These are phyloP conservation scores for Ophioninae sp. DNA, from an alignment of 2,888 invertebrate genomes.

Conservation along the genomic window DNA sequence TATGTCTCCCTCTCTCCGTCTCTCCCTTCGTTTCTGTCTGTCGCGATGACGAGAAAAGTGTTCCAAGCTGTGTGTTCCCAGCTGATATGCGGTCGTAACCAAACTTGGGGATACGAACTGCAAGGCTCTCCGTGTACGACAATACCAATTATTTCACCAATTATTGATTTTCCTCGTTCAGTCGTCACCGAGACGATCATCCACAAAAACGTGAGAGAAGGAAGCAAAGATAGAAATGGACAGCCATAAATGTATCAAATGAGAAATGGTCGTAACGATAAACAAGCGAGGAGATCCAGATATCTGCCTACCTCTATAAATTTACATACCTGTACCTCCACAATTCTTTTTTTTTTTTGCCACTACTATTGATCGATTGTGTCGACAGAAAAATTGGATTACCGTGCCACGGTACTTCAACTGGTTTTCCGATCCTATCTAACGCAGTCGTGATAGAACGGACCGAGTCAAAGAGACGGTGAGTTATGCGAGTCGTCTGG, in stretches of 20 bases:
- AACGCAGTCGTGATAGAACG: background rate
- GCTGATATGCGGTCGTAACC: conserved; percentile 8
- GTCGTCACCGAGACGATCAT: background rate
- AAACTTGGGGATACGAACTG: conserved; percentile 33
- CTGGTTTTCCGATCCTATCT: conserved; percentile 29
- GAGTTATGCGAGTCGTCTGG: conserved; percentile 36
- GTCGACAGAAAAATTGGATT: conserved; percentile 61
- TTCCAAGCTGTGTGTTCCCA: conserved; percentile 23
- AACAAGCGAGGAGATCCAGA: conserved; percentile 43
- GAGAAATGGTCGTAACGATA: conserved; percentile 37
- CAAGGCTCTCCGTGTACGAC: background rate
- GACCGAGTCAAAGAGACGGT: conserved; percentile 28
- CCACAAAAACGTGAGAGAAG: background rate
- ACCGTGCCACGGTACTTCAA: conserved; percentile 31
- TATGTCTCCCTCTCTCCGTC: background rate
- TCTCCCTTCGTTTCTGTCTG: background rate
- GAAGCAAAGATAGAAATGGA: background rate
- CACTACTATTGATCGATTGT: conserved; percentile 19
- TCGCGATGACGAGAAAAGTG: conserved; percentile 48
- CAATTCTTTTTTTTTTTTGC: background rate
- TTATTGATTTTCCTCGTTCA: conserved; percentile 47
- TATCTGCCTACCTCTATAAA: conserved; percentile 12
- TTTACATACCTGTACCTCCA: background rate
- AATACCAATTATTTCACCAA: conserved; percentile 8
- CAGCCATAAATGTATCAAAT: conserved; percentile 16